Conservation (phyloP, 2,888 invertebrate species). For the Linnaemya vulpina region DNA sequence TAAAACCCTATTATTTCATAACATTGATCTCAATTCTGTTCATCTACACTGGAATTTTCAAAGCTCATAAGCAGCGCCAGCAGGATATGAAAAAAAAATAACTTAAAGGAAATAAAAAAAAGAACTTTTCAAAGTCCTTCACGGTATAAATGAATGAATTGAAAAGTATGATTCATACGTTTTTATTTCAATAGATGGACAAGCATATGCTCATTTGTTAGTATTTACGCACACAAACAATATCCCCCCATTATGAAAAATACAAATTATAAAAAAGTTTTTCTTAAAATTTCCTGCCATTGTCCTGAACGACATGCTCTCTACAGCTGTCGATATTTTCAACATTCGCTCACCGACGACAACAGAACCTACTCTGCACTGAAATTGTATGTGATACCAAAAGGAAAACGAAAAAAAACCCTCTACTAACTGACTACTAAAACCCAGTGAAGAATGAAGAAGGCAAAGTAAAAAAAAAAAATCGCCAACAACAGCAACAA, state of each 20-base stretch:
- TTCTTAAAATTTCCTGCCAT: conserved; percentile 71
- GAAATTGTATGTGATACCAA: background rate
- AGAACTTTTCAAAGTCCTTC: conserved; percentile 20
- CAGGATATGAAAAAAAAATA: conserved; percentile 19
- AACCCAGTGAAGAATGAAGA: conserved; percentile 44
- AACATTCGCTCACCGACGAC: conserved; percentile 37
- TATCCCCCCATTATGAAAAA: conserved; percentile 62
- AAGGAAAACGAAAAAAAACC: conserved; percentile 41
- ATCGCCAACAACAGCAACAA: conserved; percentile 28
- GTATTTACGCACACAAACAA: conserved; percentile 20
- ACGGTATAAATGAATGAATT: background rate
- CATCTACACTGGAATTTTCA: background rate
- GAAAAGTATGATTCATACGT: conserved; percentile 39
- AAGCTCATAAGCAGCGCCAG: background rate
- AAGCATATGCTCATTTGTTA: conserved; percentile 49
- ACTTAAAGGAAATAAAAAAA: conserved; percentile 1
- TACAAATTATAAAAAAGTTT: conserved; percentile 65
- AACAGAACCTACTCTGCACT: conserved; percentile 43
- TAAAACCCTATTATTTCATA: background rate
- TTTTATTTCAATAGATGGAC: conserved; percentile 31
- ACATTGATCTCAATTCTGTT: background rate
- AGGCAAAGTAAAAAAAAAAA: conserved; percentile 1
- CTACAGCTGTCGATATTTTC: conserved; percentile 71
- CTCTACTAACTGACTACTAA: conserved; percentile 31
- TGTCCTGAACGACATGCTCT: conserved; percentile 53